Conservation (phyloP, 1,140 invertebrate genomes). For the Drosophila pseudoananassae region DNA sequence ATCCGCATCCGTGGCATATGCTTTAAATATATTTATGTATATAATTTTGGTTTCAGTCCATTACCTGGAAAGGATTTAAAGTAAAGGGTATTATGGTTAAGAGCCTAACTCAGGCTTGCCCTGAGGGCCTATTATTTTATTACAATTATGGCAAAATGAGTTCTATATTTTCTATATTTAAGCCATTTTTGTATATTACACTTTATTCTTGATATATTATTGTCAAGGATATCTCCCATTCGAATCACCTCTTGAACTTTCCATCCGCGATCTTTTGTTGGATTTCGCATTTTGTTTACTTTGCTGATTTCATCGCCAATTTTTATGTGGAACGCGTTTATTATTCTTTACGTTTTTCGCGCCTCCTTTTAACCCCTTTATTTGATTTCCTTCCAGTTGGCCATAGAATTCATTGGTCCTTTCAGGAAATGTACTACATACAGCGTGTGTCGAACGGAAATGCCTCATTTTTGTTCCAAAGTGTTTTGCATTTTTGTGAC, state of each 20-base stretch:
- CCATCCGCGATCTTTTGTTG: constrained; percentile 29
- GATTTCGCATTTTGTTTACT: constrained; percentile 43
- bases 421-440: background rate
- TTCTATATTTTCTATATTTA: too few relatives aligned
- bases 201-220: background rate
- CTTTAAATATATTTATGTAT: constrained; percentile 52
- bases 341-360: constrained; percentile 73
- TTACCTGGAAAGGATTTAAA: constrained; percentile 8
- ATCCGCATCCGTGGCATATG: constrained; percentile 63
- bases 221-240: background rate
- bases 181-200: background rate
- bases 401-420: constrained; percentile 21
- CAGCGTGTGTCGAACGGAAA: constrained; percentile 72
- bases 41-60: constrained; percentile 29
- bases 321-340: constrained; percentile 72
- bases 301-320: constrained; percentile 73
- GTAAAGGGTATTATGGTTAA: background rate
- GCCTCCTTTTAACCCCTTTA: constrained; percentile 72
- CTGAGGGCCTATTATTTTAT: too few relatives aligned
- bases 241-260: constrained; percentile 3
- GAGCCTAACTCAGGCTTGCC: too few relatives aligned
- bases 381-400: constrained; percentile 32
- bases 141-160: too few relatives aligned
- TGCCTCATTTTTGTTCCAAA: constrained; percentile 74
- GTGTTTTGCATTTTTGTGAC: constrained; percentile 81